Percentiles rank a stretch among this genome's conserved stretches.
Conservation (phyloP, 2,113 vertebrate genomes). For the Tursiops truncatus region DNA sequence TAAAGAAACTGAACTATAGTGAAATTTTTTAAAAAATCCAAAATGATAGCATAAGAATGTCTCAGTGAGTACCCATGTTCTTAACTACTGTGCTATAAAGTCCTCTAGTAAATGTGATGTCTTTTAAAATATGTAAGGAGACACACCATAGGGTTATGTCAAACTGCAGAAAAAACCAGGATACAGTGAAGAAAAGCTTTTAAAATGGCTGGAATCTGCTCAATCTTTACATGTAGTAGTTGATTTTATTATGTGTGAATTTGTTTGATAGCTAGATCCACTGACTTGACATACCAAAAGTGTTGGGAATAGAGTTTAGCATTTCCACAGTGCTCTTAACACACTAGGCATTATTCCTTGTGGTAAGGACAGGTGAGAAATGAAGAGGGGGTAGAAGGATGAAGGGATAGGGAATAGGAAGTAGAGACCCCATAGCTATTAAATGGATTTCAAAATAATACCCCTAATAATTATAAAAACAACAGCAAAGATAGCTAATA, state of each 20-base stretch:
- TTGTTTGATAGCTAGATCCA: not conserved
- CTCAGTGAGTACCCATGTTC: not conserved
- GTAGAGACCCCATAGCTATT: not conserved
- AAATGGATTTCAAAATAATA: conserved; percentile 24
- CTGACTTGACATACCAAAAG: not conserved
- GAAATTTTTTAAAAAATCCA: not conserved
- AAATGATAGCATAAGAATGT: not conserved
- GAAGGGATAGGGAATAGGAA: not conserved
- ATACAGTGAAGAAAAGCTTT: not conserved
- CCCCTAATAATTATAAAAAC: not conserved
- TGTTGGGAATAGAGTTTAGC: not conserved
- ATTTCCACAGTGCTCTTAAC: not conserved
- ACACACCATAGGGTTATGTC: not conserved
- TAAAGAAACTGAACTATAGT: not conserved
- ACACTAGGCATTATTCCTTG: not conserved
- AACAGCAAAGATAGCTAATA: not conserved
- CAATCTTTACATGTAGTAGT: not conserved
- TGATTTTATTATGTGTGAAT: not conserved
- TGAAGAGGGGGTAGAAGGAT: not conserved
- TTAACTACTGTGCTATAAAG: not conserved
- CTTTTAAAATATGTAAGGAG: not conserved
- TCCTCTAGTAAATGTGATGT: not conserved
- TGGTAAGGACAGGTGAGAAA: not conserved
- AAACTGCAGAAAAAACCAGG: not conserved
- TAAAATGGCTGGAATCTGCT: not conserved